Base-by-base conservation (phyloP, 2,113 vertebrate genomes). In the Pseudorhombus dupliciocellatus region DNA sequence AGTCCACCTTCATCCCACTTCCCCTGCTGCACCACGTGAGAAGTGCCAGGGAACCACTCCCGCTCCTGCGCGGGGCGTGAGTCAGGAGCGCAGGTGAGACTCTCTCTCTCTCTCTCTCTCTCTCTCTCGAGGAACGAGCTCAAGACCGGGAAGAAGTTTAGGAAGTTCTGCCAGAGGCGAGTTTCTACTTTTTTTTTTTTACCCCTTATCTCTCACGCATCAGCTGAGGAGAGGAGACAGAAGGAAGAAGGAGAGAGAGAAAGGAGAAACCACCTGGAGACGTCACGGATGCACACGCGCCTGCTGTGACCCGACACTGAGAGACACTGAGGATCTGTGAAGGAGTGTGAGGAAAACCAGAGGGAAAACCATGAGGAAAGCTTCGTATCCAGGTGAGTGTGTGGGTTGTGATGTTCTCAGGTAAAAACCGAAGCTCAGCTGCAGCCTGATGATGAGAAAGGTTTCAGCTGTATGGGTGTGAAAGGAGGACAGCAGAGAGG, bases 1-100 rank as follows among this genome's bases (percentile, higher is more conserved):
- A n/a, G n/a, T n/a, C n/a, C n/a, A 51, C 15, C 22, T 53, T 63
- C 21, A 67, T 54, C 52, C 48, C 53, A 62, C 37, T 59, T 50
- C 34, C 67, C 46, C 20, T 53, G 25, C 56, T 53, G 60, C 34
- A 37, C 34, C 34, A 34, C 9, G 31, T 34, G 31, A 2, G 11
- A 11, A n/a, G 42, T 53, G 57, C 68, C 72, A 67, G 46, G 73
- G 76, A 87, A 85, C 87, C 88, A 74, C 86, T 88, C 87, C 89
- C 87, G 86, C 87, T 79, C 74, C 80, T 67, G 77, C 50, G 66
- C 70, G 73, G 89, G 86, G 88, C 87, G 84, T 89, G 89, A 73
- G 84, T 85, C 70, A 73, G 75, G 78, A 83, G 78, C 72, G 78
- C 91, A 92, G 91, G 91, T 90, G 88, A 54, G 88, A 90, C 68